Evolutionary conservation across 2,113 vertebrate species (phyloP), one percentile per base, ranked within the genome.

Genomic region (Pygoscelis adeliae): DNA sequence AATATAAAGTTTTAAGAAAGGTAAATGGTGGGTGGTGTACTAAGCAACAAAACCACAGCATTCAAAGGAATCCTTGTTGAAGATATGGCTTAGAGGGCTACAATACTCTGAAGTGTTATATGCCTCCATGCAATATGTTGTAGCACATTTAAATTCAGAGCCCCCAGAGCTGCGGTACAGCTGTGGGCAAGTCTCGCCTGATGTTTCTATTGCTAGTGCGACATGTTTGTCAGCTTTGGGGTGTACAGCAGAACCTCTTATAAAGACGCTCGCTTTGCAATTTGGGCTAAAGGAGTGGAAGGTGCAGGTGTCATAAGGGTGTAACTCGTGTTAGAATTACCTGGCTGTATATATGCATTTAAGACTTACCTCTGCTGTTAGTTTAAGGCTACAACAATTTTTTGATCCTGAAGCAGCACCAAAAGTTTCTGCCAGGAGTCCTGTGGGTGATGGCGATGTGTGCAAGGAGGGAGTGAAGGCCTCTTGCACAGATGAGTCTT

Each of bases 51-150:
- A 44, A 4, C 27, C 42, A 6, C 2, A 21, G 76, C 53, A 34
- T 38, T 77, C 36, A 27, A 29, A 81, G 40, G 10, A 11, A 21
- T 44, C 12, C 56, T 5, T 42, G 32, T 27, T 42, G 70, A 26
- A 12, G 25, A 2, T 22, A 15, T 2, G 4, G 52, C 50, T 58
- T 2, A 32, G 59, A 78, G 85, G 36, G 36, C 36, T 66, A 3
- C 47, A 23, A 1, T 11, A 3, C 29, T 46, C 47, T 34, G 29
- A n/a, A 26, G 32, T 26, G 42, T 25, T 11, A 0, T 1, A 1
- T 18, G 34, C 10, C 27, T 47, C 34, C 20, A 0, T 4, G 23
- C 21, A 17, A 23, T 14, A 9, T 3, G n/a, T 49, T 47, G 32
- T 26, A 32, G 15, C 44, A 30, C 0, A 0, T 34, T 16, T 17